Percentiles rank a stretch among this genome's conserved stretches.
Evolutionary conservation across 2,113 vertebrate genomes (phyloP).

Genomic region (Tragelaphus imberbis): DNA sequence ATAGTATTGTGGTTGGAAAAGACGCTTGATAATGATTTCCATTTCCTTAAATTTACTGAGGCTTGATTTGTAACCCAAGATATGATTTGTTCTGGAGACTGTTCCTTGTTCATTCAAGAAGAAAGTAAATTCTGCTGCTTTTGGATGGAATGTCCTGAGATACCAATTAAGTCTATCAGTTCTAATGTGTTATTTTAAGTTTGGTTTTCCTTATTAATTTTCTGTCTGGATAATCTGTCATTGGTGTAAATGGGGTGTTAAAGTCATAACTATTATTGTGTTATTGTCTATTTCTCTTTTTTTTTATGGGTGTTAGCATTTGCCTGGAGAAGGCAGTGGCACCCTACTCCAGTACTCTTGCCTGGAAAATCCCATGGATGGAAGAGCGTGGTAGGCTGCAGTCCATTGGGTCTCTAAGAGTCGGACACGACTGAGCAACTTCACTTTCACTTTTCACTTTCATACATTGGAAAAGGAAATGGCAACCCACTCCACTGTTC

Average conservation of each 20-base stretch:
- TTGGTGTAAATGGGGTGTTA: neutral
- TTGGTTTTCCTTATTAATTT: neutral
- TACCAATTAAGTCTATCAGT: neutral
- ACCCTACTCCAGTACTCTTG: too few species aligned
- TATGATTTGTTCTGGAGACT: neutral
- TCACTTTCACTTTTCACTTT: too few species aligned
- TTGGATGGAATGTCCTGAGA: neutral
- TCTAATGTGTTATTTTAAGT: neutral
- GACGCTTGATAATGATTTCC: neutral
- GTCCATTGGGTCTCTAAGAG: too few species aligned
- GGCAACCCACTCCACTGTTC: too few species aligned
- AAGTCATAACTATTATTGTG: neutral
- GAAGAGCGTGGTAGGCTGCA: too few species aligned
- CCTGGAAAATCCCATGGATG: too few species aligned
- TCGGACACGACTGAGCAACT: too few species aligned
- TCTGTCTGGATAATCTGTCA: neutral
- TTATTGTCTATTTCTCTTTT: neutral
- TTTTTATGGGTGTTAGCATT: neutral
- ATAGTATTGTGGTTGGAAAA: neutral
- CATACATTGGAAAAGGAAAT: too few species aligned
- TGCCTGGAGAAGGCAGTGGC: too few species aligned
- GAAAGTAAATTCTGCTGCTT: neutral
- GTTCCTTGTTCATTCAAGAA: neutral
- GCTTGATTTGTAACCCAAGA: neutral
- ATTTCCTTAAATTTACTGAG: neutral